Percentiles rank a stretch among this genome's conserved stretches.
Conservation (phyloP, 1,140 invertebrate genomes). For the Bombus impatiens region DNA sequence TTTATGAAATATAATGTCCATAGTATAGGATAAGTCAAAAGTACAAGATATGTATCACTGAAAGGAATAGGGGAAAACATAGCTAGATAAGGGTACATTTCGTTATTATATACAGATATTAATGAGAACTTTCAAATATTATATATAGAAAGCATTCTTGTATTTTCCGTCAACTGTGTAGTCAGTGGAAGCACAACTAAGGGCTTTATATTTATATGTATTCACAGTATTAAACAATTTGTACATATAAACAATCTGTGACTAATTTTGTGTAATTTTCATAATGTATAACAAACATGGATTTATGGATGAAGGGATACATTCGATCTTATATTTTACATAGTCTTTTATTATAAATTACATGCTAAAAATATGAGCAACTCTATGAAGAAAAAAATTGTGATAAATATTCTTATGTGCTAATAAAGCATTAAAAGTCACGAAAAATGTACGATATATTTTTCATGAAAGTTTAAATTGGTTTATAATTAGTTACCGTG, state of each 20-base stretch:
- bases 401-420: neutral
- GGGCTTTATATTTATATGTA: conserved; percentile 69
- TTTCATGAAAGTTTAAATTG: neutral
- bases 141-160: conserved; percentile 58
- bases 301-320: conserved; percentile 48
- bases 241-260: conserved; percentile 67
- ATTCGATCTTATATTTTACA: conserved; percentile 12
- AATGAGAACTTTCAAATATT: conserved; percentile 31
- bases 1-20: conserved; percentile 55
- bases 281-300: conserved; percentile 33
- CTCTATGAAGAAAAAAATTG: neutral
- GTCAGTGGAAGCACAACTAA: conserved; percentile 44
- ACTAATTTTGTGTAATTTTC: conserved; percentile 64
- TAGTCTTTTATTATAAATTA: conserved; percentile 12
- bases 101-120: conserved; percentile 18
- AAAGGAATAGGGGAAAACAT: conserved; percentile 22
- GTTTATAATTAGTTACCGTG: neutral
- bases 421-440: neutral
- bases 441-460: neutral
- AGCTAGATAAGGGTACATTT: conserved; percentile 39
- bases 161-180: conserved; percentile 62
- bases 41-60: conserved; percentile 44
- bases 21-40: conserved; percentile 48
- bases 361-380: neutral
- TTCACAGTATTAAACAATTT: conserved; percentile 77